Base-by-base conservation (phyloP, 2,888 invertebrate genomes). In the Rhamphomyia laevipes region DNA sequence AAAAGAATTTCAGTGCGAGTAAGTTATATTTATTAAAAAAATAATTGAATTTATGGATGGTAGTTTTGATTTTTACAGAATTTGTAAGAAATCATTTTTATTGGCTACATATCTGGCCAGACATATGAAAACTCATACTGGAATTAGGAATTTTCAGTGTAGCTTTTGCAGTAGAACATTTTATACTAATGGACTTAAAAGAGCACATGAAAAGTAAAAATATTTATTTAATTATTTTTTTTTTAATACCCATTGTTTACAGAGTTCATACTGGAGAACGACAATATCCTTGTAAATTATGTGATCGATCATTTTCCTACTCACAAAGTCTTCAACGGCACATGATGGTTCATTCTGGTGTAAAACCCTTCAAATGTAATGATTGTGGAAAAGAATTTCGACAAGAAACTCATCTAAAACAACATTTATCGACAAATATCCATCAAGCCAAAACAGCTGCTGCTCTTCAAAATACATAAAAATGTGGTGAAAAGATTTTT, bases 331-430 rank as follows among this genome's bases (percentile, higher is more conserved):
- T 67, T 13, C 62, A 62, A 3, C 67, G 66, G 45, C 67, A 67
- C 44, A 63, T 63, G 53, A 55, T 67, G 2, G 68, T 67, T 48
- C 67, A 67, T 52, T 59, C 61, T 4, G 66, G 40, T 12, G 40
- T 40, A 21, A 67, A 67, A 43, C 46, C 63, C 5, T 66, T 64
- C 47, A 62, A 64, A 3, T 67, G 67, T 51, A 59, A 63, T 0
- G 66, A 64, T 41, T 67, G 67, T 21, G 58, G 63, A 30, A 67
- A 67, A 49, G 67, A 68, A 42, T 67, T 67, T 51, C 65, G 67
- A 0, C 52, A 68, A 18, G 57, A 64, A 12, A 67, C 68, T 55
- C 67, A 67, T 47, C 61, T 68, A 59, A 66, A 67, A 3, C 67
- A 67, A 48, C 67, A 67, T 49, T 62, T 64, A 51, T 62, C 63